Conservation (phyloP, 53 echinoderm and acorn worm species). For the Antedon mediterranea region DNA sequence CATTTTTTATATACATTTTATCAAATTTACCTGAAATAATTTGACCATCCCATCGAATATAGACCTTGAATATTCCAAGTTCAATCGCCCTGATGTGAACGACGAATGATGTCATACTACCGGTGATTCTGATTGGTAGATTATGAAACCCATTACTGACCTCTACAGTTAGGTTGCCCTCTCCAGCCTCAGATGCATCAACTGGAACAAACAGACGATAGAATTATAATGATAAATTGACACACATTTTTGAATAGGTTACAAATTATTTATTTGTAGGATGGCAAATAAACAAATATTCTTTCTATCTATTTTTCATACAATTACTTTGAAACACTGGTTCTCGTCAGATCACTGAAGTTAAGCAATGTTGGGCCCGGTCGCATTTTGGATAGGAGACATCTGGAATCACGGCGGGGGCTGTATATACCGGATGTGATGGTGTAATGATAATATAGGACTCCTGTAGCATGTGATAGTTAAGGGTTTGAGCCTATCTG, state of each 20-base stretch:
- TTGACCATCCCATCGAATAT: constrained; percentile 69
- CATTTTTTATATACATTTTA: too few relatives aligned
- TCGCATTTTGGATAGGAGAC: too few relatives aligned
- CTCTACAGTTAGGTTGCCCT: constrained; percentile 65
- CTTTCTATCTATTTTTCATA: too few relatives aligned
- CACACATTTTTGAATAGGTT: background rate
- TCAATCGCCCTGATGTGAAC: constrained; percentile 73
- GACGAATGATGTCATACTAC: constrained; percentile 48
- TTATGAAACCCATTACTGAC: constrained; percentile 55
- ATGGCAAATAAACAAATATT: too few relatives aligned
- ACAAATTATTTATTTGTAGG: background rate
- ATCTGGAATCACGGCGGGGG: too few relatives aligned
- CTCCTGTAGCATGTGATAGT: too few relatives aligned
- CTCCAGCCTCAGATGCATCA: constrained; percentile 76
- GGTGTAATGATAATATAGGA: too few relatives aligned
- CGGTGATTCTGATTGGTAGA: constrained; percentile 58
- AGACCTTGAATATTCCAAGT: constrained; percentile 53
- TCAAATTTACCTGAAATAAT: constrained; percentile 82
- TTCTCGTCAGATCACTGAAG: too few relatives aligned
- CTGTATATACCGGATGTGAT: too few relatives aligned
- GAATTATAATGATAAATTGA: background rate
- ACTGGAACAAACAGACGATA: constrained; percentile 30
- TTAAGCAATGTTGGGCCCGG: too few relatives aligned
- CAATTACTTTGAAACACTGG: too few relatives aligned
- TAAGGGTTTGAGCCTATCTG: too few relatives aligned